These are phyloP conservation scores for Hydrophis major DNA, from an alignment of 2,797 vertebrate species.

Conservation along the genomic window DNA sequence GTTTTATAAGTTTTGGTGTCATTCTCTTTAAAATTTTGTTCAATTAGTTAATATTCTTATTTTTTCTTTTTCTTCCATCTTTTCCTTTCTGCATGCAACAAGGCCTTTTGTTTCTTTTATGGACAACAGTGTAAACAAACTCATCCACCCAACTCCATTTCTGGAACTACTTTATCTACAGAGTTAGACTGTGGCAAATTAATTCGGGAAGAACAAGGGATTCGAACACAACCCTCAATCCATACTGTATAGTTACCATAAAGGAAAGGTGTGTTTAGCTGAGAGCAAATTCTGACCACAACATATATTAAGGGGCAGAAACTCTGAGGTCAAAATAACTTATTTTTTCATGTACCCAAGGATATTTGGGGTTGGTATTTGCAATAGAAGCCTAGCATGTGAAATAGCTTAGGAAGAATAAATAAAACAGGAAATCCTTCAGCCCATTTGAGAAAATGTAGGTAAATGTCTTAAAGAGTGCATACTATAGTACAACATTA, in stretches of 20 bases:
- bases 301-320: not conserved
- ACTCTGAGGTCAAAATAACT: not conserved
- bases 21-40: conserved; percentile 61
- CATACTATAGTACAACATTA: not conserved
- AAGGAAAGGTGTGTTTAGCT: conserved; percentile 65
- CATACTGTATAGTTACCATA: conserved; percentile 71
- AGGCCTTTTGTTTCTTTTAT: conserved; percentile 98
- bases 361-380: not conserved
- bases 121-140: conserved; percentile 89
- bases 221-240: conserved; percentile 80
- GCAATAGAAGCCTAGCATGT: not conserved
- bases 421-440: not conserved
- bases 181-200: conserved; percentile 95
- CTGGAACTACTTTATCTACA: conserved; percentile 89
- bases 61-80: conserved; percentile 66
- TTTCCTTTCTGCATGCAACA: conserved; percentile 76
- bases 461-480: not conserved
- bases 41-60: conserved; percentile 52
- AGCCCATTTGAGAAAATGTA: not conserved
- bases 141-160: conserved; percentile 86
- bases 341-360: not conserved
- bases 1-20: conserved; percentile 53
- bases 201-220: conserved; percentile 84
- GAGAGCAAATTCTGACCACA: conserved; percentile 34
- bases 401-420: not conserved